Evolutionary conservation across 2,113 vertebrate species (phyloP).

Genomic region (Gavia stellata): DNA sequence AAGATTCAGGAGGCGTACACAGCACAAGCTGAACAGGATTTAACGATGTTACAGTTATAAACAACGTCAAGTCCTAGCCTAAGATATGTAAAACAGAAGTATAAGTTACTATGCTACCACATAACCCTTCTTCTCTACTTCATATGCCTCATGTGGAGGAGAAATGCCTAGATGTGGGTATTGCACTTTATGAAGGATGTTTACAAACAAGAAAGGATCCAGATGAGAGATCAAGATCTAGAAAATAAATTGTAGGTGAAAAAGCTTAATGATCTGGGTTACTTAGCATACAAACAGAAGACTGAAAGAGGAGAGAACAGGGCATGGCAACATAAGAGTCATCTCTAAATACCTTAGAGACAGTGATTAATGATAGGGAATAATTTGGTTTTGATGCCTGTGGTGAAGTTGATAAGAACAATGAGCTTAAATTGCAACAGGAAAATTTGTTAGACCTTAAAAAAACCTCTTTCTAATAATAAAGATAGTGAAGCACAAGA

Average conservation of each 20-base stretch:
- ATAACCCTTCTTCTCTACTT: background rate
- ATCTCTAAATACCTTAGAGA: background rate
- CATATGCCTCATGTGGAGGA: background rate
- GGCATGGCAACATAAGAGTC: background rate
- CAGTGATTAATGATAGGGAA: background rate
- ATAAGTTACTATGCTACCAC: background rate
- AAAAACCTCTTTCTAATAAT: background rate
- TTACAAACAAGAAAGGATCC: background rate
- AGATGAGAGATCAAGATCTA: background rate
- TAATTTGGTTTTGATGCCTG: background rate
- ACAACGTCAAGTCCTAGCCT: background rate
- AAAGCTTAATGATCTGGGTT: background rate
- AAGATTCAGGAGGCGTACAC: background rate
- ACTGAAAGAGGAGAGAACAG: background rate
- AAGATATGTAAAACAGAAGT: background rate
- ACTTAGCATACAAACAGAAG: background rate
- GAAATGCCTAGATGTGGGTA: background rate
- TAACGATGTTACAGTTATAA: background rate
- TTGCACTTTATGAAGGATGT: background rate
- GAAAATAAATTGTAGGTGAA: background rate
- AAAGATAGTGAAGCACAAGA: background rate
- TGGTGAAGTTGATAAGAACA: background rate
- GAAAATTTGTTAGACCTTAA: background rate
- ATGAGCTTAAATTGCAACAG: background rate
- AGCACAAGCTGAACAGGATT: background rate